These are phyloP conservation scores for Pterois miles DNA, from an alignment of 2,797 vertebrate genomes.

Conservation along the genomic window DNA sequence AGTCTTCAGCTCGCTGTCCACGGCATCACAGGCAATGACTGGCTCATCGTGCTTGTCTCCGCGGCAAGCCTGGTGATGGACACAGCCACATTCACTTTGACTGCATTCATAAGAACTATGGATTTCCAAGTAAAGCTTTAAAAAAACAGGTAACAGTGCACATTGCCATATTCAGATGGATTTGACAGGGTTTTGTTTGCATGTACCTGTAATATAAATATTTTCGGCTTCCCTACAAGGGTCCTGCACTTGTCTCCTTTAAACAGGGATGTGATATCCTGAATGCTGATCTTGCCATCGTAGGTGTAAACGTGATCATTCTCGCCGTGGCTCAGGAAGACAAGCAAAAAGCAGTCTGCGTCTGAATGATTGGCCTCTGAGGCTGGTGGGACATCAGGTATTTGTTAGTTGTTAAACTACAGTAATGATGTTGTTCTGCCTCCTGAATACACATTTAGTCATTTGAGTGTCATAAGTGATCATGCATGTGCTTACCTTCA, in stretches of 20 bases:
- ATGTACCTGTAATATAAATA: conserved; percentile 94
- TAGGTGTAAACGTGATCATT: conserved; percentile 86
- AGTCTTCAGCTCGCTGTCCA: conserved; percentile 66
- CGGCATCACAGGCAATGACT: conserved; percentile 79
- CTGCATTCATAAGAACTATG: not conserved
- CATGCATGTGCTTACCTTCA: conserved; percentile 80
- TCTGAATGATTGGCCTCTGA: conserved; percentile 84
- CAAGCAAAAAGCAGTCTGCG: conserved; percentile 92
- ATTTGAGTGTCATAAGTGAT: not conserved
- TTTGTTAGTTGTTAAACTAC: not conserved
- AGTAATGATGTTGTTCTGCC: not conserved
- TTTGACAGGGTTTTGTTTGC: not conserved
- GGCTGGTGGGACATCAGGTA: conserved; percentile 71
- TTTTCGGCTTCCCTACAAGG: conserved; percentile 96
- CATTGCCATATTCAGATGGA: too few species aligned
- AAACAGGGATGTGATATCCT: conserved; percentile 86
- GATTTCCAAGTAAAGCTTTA: not conserved
- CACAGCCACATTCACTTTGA: not conserved
- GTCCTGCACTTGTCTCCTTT: conserved; percentile 90
- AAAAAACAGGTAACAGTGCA: not conserved
- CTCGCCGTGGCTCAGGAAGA: conserved; percentile 94
- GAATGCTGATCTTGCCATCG: conserved; percentile 87
- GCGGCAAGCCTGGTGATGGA: conserved; percentile 87
- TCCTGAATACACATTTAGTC: not conserved
- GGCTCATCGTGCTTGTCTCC: conserved; percentile 87